Evolutionary conservation across 2,888 invertebrate genomes (phyloP), one percentile per base, ranked within the genome.

Genomic region (Hyalella azteca): DNA sequence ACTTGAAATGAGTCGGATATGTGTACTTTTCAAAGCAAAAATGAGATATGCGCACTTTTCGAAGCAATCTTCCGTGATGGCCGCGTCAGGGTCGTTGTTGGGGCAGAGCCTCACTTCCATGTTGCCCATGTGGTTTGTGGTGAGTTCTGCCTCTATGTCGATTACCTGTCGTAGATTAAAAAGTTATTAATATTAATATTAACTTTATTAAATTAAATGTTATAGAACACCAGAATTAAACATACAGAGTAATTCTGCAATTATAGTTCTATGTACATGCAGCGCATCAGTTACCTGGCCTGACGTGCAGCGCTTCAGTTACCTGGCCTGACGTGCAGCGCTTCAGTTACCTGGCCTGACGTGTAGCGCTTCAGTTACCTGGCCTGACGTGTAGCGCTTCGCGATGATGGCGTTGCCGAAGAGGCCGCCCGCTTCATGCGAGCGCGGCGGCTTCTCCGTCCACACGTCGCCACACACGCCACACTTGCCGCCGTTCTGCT

Each of bases 401-500:
- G 93, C 92, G 85, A 95, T 93, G 86, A 95, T 94, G 41, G 95
- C 95, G 88, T 94, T 94, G 60, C 93, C 95, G 87, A 91, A 96
- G 88, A 92, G 91, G 9, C 96, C 96, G 3, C 95, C 94, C 0
- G 94, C 95, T 89, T 96, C 96, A 87, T 96, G 95, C 0, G 94
- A 93, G n/a, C 95, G 90, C 0, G 95, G 95, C 79, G 88, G 88
- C 15, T 88, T 88, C 13, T 92, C 88, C 85, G 94, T 92, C 87
- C 92, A 93, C 2, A 95, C 92, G 88, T 97, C 96, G 0, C 97
- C 97, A 87, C 97, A 97, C 49, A 95, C 91, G 0, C 96, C 97
- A 87, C 97, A 97, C 85, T 92, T 91, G 0, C 97, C 97, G 48
- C 85, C 85, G 81, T 87, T 87, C 50, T 80, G 59, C 48, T 60